Conservation (phyloP, 2,797 vertebrate genomes). For the Onychomys arenicola region DNA sequence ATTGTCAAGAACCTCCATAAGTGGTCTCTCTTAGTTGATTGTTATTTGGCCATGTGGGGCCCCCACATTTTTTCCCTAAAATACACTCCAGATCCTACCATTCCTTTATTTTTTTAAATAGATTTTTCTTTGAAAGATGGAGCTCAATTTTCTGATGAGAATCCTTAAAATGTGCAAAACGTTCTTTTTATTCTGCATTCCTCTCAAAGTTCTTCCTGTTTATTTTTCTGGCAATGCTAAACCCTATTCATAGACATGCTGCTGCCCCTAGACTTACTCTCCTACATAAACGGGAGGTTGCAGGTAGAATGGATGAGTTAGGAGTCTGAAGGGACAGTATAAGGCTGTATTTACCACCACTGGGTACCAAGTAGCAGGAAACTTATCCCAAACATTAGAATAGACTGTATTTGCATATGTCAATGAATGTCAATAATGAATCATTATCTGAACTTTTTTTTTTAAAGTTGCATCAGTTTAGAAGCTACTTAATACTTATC, state of each 20-base stretch:
- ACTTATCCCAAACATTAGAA: background rate
- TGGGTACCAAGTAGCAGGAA: background rate
- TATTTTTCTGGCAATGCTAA: background rate
- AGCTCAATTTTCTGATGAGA: background rate
- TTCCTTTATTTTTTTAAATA: conserved; percentile 3
- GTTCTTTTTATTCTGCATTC: background rate
- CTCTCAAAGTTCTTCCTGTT: background rate
- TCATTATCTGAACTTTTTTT: conserved; percentile 35
- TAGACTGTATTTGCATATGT: background rate
- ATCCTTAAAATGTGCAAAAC: background rate
- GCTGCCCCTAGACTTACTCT: background rate
- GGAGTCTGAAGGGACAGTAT: too few species aligned
- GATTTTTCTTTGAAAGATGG: background rate
- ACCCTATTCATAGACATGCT: background rate
- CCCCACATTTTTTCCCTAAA: conserved; percentile 21
- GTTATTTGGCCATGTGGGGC: background rate
- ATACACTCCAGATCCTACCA: background rate
- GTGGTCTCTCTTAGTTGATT: background rate
- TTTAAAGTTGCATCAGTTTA: conserved; percentile 18
- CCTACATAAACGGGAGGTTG: background rate
- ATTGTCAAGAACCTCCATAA: background rate
- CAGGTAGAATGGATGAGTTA: background rate
- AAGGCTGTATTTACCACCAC: background rate
- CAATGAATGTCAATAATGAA: too few species aligned
- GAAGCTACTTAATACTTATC: background rate